Conservation (phyloP, 2,113 vertebrate species). For the Galeopterus variegatus region DNA sequence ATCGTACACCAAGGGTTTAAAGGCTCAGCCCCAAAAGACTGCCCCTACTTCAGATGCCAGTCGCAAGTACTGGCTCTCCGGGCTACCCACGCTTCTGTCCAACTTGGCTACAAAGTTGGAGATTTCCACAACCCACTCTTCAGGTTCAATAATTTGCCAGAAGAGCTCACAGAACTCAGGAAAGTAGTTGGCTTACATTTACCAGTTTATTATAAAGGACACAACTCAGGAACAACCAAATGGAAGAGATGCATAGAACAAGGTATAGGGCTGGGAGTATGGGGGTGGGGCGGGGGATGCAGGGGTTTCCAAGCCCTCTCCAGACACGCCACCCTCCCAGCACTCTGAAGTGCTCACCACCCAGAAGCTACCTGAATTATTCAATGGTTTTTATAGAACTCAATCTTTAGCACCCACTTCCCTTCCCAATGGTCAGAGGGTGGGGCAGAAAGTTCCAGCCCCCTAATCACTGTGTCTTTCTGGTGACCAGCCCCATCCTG, state of each 20-base stretch:
- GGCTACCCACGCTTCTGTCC: neutral
- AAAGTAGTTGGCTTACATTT: neutral
- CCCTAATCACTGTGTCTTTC: neutral
- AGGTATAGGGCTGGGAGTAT: no score
- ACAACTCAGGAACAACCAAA: neutral
- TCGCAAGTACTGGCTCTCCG: neutral
- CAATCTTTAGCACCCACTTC: neutral
- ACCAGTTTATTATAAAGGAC: neutral
- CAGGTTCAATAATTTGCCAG: neutral
- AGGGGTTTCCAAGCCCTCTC: neutral
- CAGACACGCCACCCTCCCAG: neutral
- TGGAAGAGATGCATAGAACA: neutral
- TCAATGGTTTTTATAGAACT: neutral
- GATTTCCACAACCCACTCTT: neutral
- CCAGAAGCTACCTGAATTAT: neutral
- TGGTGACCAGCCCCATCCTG: neutral
- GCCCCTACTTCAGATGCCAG: neutral
- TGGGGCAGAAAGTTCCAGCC: neutral
- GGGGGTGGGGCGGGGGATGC: accelerated
- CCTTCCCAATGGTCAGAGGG: neutral
- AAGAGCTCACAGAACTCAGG: neutral
- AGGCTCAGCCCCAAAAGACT: neutral
- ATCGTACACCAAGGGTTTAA: neutral
- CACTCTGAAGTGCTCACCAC: neutral
- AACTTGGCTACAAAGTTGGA: neutral